phyloP scores from a whole-genome alignment of 2,113 vertebrate genomes.

The Cheirogaleus medius region DNA sequence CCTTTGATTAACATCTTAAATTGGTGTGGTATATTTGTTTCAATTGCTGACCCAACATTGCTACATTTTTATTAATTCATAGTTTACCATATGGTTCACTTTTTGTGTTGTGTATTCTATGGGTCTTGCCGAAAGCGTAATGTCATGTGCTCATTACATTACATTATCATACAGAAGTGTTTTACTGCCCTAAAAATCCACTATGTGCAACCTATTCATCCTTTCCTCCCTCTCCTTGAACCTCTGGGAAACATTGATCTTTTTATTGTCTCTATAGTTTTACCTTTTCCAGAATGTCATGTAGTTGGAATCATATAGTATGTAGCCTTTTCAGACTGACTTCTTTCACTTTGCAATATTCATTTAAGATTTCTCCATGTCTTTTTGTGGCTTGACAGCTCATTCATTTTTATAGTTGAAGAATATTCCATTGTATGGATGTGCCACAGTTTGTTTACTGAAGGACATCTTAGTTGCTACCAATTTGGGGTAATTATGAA shows the following conservation, averaged over 20 bases:
- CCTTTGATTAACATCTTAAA: background rate
- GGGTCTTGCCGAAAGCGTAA: background rate
- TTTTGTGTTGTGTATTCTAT: background rate
- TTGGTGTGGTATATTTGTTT: background rate
- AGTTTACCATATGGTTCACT: background rate
- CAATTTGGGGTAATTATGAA: background rate
- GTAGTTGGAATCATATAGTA: background rate
- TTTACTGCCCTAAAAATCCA: background rate
- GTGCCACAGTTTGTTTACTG: background rate
- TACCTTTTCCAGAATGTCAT: background rate
- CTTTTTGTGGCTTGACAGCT: background rate
- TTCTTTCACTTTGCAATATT: constrained; percentile 29
- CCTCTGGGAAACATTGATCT: background rate
- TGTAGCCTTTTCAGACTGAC: background rate
- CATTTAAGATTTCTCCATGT: background rate
- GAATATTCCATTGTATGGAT: background rate
- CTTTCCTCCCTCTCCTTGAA: background rate
- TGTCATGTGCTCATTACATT: background rate
- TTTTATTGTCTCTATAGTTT: background rate
- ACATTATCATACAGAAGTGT: background rate
- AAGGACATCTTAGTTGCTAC: background rate
- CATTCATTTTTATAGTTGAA: background rate
- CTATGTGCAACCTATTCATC: background rate
- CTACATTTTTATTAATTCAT: background rate
- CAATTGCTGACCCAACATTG: background rate